Evolutionary conservation across 2,113 vertebrate species (phyloP), one percentile per base, ranked within the genome.

Genomic region (Asarcornis scutulata): DNA sequence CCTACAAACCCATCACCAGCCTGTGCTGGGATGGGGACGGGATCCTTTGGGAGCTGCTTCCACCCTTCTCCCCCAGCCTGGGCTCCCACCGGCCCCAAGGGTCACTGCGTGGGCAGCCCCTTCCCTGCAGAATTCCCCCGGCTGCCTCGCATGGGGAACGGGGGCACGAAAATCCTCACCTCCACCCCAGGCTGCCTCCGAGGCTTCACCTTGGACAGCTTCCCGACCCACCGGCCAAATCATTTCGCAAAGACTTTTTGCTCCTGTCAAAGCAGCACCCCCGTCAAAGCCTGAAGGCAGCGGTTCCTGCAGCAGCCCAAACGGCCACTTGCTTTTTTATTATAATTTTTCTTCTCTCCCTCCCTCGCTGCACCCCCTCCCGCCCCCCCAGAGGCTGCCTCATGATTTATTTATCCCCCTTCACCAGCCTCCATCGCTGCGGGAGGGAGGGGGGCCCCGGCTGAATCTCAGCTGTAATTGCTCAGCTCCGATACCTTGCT

Each of bases 331-430:
- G 25, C 22, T 20, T 4, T 6, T 15, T 53, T 31, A 36, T 32
- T 34, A 17, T 13, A 1, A 38, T 74, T 72, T 16, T 42, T 71
- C 29, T 40, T 36, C 44, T 46, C 14, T 13, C 4, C 8, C 6
- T 13, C 7, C 20, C n/a, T 38, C 16, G 17, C 13, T 55, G 34
- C n/a, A n/a, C 42, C 74, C 44, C 17, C 50, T 53, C 74, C 10
- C 13, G 50, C 44, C 34, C 74, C 46, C 14, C 50, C 58, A 11
- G 38, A 38, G 11, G 66, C 83, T 50, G 71, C 32, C 66, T 91
- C 56, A 76, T 94, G 86, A 85, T 92, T 95, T 93, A 95, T 96
- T 92, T 64, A 96, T 72, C 23, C n/a, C 31, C 31, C 56, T 58
- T 58, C 14, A 5, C 80, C 89, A 68, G 36, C 53, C 82, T 17